Base-by-base conservation (phyloP, 2,797 vertebrate genomes). In the Galagoides demidoff region DNA sequence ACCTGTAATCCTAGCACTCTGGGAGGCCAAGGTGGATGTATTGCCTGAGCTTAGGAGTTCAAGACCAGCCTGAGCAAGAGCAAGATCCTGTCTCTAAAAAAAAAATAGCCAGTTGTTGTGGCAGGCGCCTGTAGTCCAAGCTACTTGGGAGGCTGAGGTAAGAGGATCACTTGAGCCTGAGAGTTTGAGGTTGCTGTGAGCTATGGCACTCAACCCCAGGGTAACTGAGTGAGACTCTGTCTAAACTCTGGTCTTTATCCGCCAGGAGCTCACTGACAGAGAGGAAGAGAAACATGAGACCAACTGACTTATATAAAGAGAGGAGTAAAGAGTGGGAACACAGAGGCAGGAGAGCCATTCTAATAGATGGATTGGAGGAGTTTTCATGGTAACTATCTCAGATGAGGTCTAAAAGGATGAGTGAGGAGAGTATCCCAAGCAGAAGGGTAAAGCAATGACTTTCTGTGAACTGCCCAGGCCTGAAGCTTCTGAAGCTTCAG, bases 191-290 rank as follows among this genome's bases (percentile, higher is more conserved):
- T 14, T 52, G 49, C 49, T 52, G 49, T 52, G 49, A 52, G 49
- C 49, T 16, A 16, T 52, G 14, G 49, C 49, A 52, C 49, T 52
- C 49, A 52, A 52, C 49, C 49, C 49, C 49, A 52, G 49, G 14
- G 14, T 52, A 52, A 52, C 49, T 52, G 23, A 71, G 70, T 37
- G 14, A 43, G 37, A 71, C 13, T 37, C 70, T 3, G 25, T 71
- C 70, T 71, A 19, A 59, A 71, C 43, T 71, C 37, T 45, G 39
- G 64, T 64, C 61, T 92, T 82, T 39, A 66, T 90, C 78, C 73
- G 76, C 52, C 27, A 52, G 85, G 79, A 94, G 74, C 70, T 94
- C 85, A 82, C 27, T 83, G 77, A 74, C 73, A 57, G 55, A 37
- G 61, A 19, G 73, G 66, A 63, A 94, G 1, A 57, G 31, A 84